Evolutionary conservation across 2,888 invertebrate species (phyloP), one percentile per base, ranked within the genome.

Genomic region (Pimpla rufipes): DNA sequence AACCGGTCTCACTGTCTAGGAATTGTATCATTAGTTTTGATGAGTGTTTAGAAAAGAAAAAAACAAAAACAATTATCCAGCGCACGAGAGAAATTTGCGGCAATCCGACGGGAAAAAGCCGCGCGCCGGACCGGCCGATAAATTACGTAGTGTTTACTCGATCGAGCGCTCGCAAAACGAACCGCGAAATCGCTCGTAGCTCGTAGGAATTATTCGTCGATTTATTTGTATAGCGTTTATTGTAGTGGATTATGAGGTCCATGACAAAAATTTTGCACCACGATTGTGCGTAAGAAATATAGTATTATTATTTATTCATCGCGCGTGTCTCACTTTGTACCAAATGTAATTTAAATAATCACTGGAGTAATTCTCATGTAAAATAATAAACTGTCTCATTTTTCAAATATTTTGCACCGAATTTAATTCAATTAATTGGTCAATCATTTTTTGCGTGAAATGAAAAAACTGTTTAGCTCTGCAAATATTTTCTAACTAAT

Each of bases 211-310:
- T 37, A 40, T 67, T 47, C 21, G n/a, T 68, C 13, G 52, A 55
- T 76, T 47, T 42, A 68, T 74, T 68, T 66, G 37, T 66, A 71
- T 47, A 71, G 37, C 64, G 18, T 55, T 67, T 21, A 67, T 78
- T 64, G 59, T 64, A 64, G 11, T 37, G 67, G 68, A 74, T 82
- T 62, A 66, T 68, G 68, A 57, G 73, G 68, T 80, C 52, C 68
- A 29, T 13, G 50, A 64, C 4, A n/a, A 50, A 45, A 64, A 55
- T 55, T 45, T 68, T 57, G 35, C 52, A 16, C 62, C 16, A 5
- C 7, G 6, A 21, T 52, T 13, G n/a, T 50, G 8, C 35, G 11
- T n/a, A 18, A 10, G 35, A 75, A 68, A 80, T 75, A 68, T 52
- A 70, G 13, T 59, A n/a, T 50, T 23, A 37, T 68, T 13, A 77